Evolutionary conservation across 2,113 vertebrate species (phyloP).

Genomic region (Psilopsiagon aurifrons): DNA sequence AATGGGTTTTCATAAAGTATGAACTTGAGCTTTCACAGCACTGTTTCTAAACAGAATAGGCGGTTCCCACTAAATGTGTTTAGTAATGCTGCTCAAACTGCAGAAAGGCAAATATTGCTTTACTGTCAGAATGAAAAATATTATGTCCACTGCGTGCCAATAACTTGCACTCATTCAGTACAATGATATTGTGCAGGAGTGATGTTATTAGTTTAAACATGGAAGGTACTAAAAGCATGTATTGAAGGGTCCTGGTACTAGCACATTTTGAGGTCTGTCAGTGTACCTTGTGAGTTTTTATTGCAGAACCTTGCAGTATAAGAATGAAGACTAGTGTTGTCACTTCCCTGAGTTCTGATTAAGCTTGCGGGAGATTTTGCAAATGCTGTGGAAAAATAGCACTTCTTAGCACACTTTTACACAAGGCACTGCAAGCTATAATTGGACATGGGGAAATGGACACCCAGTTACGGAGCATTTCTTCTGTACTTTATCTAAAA

Average conservation of each 20-base stretch:
- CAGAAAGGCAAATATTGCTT: not conserved
- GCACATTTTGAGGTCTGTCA: not conserved
- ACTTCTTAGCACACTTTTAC: not conserved
- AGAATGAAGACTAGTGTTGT: not conserved
- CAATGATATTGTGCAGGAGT: not conserved
- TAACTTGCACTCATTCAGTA: not conserved
- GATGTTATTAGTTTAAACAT: not conserved
- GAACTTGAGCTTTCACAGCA: not conserved
- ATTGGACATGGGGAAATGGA: not conserved
- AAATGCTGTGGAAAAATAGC: not conserved
- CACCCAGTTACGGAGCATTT: not conserved
- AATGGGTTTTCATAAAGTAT: not conserved
- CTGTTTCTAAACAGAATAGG: not conserved
- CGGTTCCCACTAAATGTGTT: not conserved
- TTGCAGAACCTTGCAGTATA: not conserved
- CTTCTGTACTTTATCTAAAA: not conserved
- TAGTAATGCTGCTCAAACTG: not conserved
- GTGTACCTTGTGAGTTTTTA: not conserved
- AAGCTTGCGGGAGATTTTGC: not conserved
- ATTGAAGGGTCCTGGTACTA: not conserved
- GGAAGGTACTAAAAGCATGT: not conserved
- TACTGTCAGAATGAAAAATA: not conserved
- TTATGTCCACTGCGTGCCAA: accelerated
- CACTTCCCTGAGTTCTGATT: not conserved
- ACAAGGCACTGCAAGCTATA: not conserved